A percentile compares a stretch with the other conserved stretches of the same genome.
These are phyloP conservation scores for Diaprepes abbreviatus DNA, from an alignment of 2,888 invertebrate genomes.

Conservation along the genomic window DNA sequence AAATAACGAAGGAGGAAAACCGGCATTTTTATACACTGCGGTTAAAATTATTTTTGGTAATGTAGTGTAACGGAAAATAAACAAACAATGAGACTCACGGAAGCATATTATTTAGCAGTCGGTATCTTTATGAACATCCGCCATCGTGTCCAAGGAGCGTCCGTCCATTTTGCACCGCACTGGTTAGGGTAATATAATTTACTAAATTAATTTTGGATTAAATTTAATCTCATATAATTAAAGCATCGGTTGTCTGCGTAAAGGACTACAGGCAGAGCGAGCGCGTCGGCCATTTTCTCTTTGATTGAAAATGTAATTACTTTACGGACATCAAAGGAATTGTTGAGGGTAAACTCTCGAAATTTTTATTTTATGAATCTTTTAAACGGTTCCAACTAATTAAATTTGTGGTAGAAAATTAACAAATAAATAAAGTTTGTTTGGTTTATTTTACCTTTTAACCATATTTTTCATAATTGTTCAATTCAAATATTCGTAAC, in stretches of 20 bases:
- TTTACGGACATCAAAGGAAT: slow-evolving; percentile 50
- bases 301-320: slow-evolving; percentile 52
- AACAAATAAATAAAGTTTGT: slow-evolving; percentile 3
- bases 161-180: slow-evolving; percentile 18
- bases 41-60: no score
- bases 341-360: slow-evolving; percentile 38
- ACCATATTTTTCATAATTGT: background rate
- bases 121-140: no score
- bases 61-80: no score
- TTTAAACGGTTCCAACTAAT: slow-evolving; percentile 29
- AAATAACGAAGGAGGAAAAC: no score
- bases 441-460: background rate
- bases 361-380: slow-evolving; percentile 40
- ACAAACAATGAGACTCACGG: no score
- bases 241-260: slow-evolving; percentile 49
- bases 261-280: slow-evolving; percentile 40
- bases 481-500: no score
- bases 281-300: slow-evolving; percentile 47
- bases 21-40: no score
- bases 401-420: slow-evolving; percentile 25
- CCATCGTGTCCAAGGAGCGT: slow-evolving; percentile 1
- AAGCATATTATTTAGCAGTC: no score
- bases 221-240: slow-evolving; percentile 51
- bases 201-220: slow-evolving; percentile 51
- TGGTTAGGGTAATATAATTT: slow-evolving; percentile 49